These are phyloP conservation scores for Ellobium chinense DNA, from an alignment of 2,888 invertebrate genomes.

Conservation along the genomic window DNA sequence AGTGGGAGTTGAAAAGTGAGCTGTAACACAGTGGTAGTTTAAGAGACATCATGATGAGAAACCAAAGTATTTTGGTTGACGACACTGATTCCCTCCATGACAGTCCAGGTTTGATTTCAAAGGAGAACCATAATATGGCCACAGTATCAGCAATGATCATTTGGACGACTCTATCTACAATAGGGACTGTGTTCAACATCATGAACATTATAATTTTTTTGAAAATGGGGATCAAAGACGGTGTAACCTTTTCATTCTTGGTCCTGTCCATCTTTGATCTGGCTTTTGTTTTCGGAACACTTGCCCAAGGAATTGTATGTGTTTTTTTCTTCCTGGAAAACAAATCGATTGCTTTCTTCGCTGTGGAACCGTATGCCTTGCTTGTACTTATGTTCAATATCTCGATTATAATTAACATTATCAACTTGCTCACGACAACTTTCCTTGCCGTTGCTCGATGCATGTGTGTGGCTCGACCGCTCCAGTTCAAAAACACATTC, in stretches of 20 bases:
- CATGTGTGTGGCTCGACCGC: slow-evolving; percentile 10
- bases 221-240: slow-evolving; percentile 15
- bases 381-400: not conserved
- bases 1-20: too few species aligned
- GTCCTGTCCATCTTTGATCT: slow-evolving; percentile 2
- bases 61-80: too few species aligned
- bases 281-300: not conserved
- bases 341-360: not conserved
- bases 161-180: too few species aligned
- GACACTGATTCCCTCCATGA: too few species aligned
- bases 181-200: too few species aligned
- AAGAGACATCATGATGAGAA: too few species aligned
- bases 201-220: too few species aligned
- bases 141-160: too few species aligned
- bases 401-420: not conserved
- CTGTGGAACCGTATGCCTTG: not conserved
- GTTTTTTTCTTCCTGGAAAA: not conserved
- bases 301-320: not conserved
- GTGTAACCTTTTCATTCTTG: slow-evolving; percentile 15
- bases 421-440: not conserved
- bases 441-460: slow-evolving; percentile 6
- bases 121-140: too few species aligned
- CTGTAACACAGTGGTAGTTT: too few species aligned
- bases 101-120: too few species aligned
- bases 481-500: slow-evolving; percentile 14